Evolutionary conservation across 2,888 invertebrate genomes (phyloP).

Genomic region (Linhomoeus sp.): DNA sequence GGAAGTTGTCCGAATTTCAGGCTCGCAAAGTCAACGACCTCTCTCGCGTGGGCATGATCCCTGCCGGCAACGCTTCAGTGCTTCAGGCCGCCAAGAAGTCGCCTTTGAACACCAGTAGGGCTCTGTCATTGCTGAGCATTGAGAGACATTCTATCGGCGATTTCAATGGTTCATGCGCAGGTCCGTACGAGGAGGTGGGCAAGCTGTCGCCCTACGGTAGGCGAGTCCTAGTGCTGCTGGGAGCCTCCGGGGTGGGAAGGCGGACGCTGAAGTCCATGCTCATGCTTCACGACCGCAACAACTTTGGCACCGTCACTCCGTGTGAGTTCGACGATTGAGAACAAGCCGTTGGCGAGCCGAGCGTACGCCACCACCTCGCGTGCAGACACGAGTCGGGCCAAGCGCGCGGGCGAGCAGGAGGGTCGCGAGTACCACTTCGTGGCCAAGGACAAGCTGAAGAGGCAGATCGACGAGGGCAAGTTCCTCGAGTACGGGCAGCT

Average conservation of each 20-base stretch:
- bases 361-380: no score
- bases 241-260: slow-evolving; percentile 76
- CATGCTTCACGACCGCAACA: slow-evolving; percentile 67
- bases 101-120: no score
- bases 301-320: slow-evolving; percentile 74
- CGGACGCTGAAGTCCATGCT: slow-evolving; percentile 82
- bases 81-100: background rate
- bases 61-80: slow-evolving; percentile 6
- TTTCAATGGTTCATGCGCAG: background rate
- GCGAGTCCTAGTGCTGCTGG: slow-evolving; percentile 73
- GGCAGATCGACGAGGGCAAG: slow-evolving; percentile 59
- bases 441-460: slow-evolving; percentile 64
- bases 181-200: slow-evolving; percentile 73
- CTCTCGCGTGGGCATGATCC: slow-evolving; percentile 16
- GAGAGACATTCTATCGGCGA: no score
- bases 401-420: slow-evolving; percentile 68
- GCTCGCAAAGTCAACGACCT: slow-evolving; percentile 24
- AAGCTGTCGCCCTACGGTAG: slow-evolving; percentile 89
- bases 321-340: slow-evolving; percentile 42
- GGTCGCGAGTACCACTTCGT: slow-evolving; percentile 83
- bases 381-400: slow-evolving; percentile 73
- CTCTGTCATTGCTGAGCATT: no score
- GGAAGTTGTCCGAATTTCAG: slow-evolving; percentile 11
- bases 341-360: no score
- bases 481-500: slow-evolving; percentile 79